A percentile compares a stretch with the other conserved stretches of the same genome.
Conservation (phyloP, 2,113 vertebrate genomes). For the Synchiropus splendidus region DNA sequence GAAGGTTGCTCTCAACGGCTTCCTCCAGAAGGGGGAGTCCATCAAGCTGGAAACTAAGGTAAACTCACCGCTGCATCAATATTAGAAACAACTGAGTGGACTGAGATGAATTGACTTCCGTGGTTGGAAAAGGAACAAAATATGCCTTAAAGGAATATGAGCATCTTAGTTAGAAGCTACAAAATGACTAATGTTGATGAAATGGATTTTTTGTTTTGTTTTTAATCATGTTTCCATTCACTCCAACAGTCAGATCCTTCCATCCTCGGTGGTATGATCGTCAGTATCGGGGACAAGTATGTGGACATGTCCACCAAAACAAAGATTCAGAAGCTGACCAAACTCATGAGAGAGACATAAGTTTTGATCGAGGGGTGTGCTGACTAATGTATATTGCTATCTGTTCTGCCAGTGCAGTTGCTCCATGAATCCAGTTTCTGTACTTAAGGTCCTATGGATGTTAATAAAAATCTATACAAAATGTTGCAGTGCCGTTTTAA, state of each 20-base stretch:
- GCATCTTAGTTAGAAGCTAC: no score
- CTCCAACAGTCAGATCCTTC: constrained; percentile 74
- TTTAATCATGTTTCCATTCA: constrained; percentile 2
- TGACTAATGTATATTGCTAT: constrained; percentile 39
- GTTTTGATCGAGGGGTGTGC: constrained; percentile 27
- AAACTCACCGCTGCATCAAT: no score
- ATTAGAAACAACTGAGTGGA: no score
- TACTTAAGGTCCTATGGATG: constrained; percentile 45
- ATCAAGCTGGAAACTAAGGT: constrained; percentile 90
- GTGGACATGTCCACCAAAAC: constrained; percentile 91
- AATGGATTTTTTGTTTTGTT: no score
- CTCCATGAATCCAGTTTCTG: constrained; percentile 42
- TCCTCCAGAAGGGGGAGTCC: constrained; percentile 79
- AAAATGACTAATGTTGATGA: no score
- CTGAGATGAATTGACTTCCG: no score
- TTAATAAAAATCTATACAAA: constrained; percentile 47
- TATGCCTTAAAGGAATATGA: no score
- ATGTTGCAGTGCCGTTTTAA: not conserved
- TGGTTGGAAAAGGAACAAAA: no score
- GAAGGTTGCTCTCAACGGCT: constrained; percentile 77
- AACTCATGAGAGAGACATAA: constrained; percentile 74
- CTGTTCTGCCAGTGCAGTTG: constrained; percentile 32
- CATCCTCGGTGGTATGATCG: constrained; percentile 92
- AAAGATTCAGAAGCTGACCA: constrained; percentile 90
- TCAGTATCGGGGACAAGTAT: constrained; percentile 91